Percentiles rank a stretch among this genome's conserved stretches.
Evolutionary conservation across 2,797 vertebrate genomes (phyloP).

Genomic region (Trachops cirrhosus): DNA sequence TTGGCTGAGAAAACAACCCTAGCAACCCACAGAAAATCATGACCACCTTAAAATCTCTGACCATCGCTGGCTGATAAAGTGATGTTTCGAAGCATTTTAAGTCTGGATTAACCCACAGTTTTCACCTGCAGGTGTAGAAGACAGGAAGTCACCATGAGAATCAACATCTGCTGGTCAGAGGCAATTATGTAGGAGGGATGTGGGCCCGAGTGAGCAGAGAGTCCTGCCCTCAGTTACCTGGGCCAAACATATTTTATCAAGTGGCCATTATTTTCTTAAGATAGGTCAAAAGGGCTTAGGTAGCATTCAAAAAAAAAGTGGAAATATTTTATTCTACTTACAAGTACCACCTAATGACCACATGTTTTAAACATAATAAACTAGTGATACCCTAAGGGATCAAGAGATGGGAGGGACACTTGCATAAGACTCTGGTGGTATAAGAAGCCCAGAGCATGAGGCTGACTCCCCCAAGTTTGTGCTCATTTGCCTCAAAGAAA

Average conservation of each 20-base stretch:
- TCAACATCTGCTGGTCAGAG: not conserved
- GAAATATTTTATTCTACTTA: conserved; percentile 18
- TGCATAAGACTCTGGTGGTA: not conserved
- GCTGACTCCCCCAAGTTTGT: not conserved
- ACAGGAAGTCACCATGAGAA: not conserved
- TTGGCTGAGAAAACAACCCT: not conserved
- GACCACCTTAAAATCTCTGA: not conserved
- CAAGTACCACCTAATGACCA: not conserved
- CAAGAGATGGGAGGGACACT: too few relatives aligned
- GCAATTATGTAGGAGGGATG: too few relatives aligned
- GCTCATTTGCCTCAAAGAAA: not conserved
- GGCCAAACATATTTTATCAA: not conserved
- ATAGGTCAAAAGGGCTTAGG: not conserved
- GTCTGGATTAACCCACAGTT: not conserved
- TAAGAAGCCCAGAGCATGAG: not conserved
- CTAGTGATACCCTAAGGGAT: not conserved
- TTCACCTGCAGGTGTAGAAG: not conserved
- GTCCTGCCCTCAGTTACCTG: not conserved
- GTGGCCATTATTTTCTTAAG: not conserved
- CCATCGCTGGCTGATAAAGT: not conserved
- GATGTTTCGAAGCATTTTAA: not conserved
- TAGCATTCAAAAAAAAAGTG: not conserved
- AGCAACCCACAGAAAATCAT: not conserved
- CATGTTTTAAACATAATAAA: not conserved
- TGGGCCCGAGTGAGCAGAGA: not conserved